A percentile compares a stretch with the other conserved stretches of the same genome.
Evolutionary conservation across 2,888 invertebrate genomes (phyloP).

Genomic region (Epistrophe grossulariae): DNA sequence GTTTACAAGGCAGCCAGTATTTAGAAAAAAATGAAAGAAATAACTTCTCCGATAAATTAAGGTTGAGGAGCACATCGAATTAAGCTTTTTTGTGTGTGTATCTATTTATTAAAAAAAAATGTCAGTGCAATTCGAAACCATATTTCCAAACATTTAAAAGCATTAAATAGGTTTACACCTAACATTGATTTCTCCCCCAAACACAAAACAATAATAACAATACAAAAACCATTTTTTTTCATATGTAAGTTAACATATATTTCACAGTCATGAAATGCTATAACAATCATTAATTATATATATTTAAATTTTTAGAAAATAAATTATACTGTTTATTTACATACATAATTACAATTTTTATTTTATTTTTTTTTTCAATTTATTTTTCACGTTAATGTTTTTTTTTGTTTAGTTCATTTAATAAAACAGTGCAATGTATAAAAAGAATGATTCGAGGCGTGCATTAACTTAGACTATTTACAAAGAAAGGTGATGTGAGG

Average conservation of each 20-base stretch:
- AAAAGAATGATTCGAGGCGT: conserved; percentile 65
- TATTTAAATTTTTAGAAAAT: conserved; percentile 20
- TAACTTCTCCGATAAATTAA: too few species aligned
- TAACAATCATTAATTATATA: conserved; percentile 35
- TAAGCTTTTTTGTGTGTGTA: not conserved
- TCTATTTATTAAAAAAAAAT: not conserved
- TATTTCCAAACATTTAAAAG: conserved; percentile 3
- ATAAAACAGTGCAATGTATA: conserved; percentile 42
- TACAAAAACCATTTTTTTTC: conserved; percentile 20
- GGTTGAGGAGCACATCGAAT: not conserved
- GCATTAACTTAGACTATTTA: conserved; percentile 52
- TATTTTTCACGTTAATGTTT: conserved; percentile 1
- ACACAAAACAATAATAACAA: conserved; percentile 17
- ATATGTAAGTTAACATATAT: conserved; percentile 43
- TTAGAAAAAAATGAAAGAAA: too few species aligned
- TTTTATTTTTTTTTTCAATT: not conserved
- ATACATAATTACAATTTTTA: conserved; percentile 46
- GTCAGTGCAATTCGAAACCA: not conserved
- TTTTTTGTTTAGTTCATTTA: not conserved
- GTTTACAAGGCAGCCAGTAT: too few species aligned
- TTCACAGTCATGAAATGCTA: conserved; percentile 65
- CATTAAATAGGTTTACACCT: not conserved
- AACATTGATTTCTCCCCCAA: not conserved
- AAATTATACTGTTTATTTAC: conserved; percentile 60
- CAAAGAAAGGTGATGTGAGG: conserved; percentile 21